phyloP scores from a whole-genome alignment of 2,113 vertebrate genomes.

The Bujurquina vittata region DNA sequence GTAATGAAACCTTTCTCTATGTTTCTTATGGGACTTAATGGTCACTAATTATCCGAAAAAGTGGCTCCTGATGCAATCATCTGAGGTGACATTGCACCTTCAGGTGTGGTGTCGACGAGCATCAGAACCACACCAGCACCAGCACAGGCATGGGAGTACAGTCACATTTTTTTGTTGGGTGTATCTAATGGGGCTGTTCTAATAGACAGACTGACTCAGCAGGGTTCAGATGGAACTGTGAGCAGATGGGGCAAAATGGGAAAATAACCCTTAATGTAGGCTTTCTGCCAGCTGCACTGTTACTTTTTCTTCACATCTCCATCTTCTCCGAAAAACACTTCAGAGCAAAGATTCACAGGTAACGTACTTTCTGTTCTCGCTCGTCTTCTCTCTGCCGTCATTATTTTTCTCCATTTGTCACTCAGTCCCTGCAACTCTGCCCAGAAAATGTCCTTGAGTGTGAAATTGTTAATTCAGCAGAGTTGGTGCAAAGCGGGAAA shows the following conservation, averaged over 20 bases:
- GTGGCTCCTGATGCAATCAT: slow-evolving; percentile 21
- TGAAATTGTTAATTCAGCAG: slow-evolving; percentile 37
- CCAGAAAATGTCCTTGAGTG: slow-evolving; percentile 15
- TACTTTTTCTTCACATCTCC: slow-evolving; percentile 10
- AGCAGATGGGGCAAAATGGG: slow-evolving; percentile 56
- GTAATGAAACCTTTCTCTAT: neutral
- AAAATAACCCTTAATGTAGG: slow-evolving; percentile 64
- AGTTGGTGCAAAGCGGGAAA: neutral
- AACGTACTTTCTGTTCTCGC: slow-evolving; percentile 30
- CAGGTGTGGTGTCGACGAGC: slow-evolving; percentile 36
- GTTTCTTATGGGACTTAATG: neutral
- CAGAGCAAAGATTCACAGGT: slow-evolving; percentile 22
- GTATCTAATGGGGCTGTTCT: slow-evolving; percentile 37
- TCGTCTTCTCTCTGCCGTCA: slow-evolving; percentile 6
- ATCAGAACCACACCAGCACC: neutral
- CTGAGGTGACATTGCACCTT: slow-evolving; percentile 68
- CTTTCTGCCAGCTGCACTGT: slow-evolving; percentile 30
- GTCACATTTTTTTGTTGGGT: slow-evolving; percentile 54
- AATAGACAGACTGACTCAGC: slow-evolving; percentile 47
- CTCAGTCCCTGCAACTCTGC: slow-evolving; percentile 8
- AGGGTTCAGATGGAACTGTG: slow-evolving; percentile 27
- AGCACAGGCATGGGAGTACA: slow-evolving; percentile 39
- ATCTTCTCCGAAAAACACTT: slow-evolving; percentile 49
- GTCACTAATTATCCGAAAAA: slow-evolving; percentile 23
- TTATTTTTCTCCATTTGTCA: slow-evolving; percentile 23